Percentiles rank a stretch among this genome's conserved stretches.
phyloP scores from a whole-genome alignment of 1,140 invertebrate species.

The Adoxophyes honmai region DNA sequence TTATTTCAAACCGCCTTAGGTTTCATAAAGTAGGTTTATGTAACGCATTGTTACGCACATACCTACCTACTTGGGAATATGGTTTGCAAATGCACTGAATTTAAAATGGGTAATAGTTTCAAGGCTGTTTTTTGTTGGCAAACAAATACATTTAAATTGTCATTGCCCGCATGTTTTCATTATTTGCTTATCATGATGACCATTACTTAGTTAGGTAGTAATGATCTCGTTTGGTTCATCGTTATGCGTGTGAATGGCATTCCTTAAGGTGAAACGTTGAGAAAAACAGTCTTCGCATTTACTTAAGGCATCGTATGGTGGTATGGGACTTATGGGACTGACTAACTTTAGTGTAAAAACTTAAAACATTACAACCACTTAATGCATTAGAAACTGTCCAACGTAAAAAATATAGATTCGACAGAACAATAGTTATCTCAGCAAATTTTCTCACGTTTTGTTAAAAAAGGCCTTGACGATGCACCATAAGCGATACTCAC shows the following conservation, averaged over 20 bases:
- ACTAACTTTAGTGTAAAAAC: background rate
- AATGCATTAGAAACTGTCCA: background rate
- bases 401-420: conserved; percentile 1
- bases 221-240: too few species aligned
- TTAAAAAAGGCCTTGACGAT: conserved; percentile 5
- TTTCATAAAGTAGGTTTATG: conserved; percentile 16
- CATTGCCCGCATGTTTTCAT: too few species aligned
- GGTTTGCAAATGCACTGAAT: conserved; percentile 6
- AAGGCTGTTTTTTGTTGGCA: conserved; percentile 2
- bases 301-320: too few species aligned
- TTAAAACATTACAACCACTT: background rate
- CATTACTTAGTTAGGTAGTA: background rate
- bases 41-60: conserved; percentile 10
- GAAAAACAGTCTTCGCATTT: too few species aligned
- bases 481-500: conserved; percentile 2
- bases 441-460: conserved; percentile 2
- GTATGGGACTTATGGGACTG: too few species aligned
- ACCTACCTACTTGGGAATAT: conserved; percentile 4
- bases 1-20: background rate
- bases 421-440: background rate
- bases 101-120: conserved; percentile 12
- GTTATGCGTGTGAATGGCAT: too few species aligned
- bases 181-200: background rate
- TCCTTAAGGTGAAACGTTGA: too few species aligned
- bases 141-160: background rate